Conservation (phyloP, 2,888 invertebrate genomes). For the Prosopocoilus inquinatus region DNA sequence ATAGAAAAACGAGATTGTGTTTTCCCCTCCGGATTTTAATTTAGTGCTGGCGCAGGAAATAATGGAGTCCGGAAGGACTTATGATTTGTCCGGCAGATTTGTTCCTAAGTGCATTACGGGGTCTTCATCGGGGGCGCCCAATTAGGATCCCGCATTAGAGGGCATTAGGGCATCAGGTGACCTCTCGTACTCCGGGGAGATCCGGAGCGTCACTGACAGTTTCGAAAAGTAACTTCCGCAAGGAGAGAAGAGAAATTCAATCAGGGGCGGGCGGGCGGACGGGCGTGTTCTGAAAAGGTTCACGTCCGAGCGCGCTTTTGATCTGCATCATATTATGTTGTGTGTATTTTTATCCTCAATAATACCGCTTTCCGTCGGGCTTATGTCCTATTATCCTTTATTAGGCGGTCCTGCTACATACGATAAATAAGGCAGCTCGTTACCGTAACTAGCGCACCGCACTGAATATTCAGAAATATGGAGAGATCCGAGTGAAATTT, state of each 20-base stretch:
- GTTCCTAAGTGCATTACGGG: conserved; percentile 17
- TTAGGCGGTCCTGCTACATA: conserved; percentile 33
- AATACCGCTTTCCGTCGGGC: conserved; percentile 29
- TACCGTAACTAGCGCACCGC: conserved; percentile 39
- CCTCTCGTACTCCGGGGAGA: conserved; percentile 23
- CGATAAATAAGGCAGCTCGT: conserved; percentile 39
- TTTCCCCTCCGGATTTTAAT: too few species aligned
- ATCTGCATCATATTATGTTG: conserved; percentile 37
- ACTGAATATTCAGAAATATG: conserved; percentile 28
- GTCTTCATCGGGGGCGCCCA: conserved; percentile 18
- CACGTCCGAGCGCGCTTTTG: conserved; percentile 36
- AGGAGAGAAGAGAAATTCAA: conserved; percentile 32
- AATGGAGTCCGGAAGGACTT: conserved; percentile 9
- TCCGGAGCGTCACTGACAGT: background rate
- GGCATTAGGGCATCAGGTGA: conserved; percentile 31
- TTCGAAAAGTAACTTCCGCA: conserved; percentile 11
- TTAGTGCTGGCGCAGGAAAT: too few species aligned
- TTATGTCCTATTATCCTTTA: conserved; percentile 37
- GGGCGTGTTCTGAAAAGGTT: conserved; percentile 27
- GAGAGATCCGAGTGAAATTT: conserved; percentile 33
- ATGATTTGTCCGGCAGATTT: conserved; percentile 18
- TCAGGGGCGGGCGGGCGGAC: conserved; percentile 24
- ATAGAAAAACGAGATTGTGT: too few species aligned
- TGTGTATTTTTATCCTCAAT: conserved; percentile 34
- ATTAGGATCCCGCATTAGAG: conserved; percentile 27